phyloP scores from a whole-genome alignment of 2,797 vertebrate species.

The Steatocranus sp. region DNA sequence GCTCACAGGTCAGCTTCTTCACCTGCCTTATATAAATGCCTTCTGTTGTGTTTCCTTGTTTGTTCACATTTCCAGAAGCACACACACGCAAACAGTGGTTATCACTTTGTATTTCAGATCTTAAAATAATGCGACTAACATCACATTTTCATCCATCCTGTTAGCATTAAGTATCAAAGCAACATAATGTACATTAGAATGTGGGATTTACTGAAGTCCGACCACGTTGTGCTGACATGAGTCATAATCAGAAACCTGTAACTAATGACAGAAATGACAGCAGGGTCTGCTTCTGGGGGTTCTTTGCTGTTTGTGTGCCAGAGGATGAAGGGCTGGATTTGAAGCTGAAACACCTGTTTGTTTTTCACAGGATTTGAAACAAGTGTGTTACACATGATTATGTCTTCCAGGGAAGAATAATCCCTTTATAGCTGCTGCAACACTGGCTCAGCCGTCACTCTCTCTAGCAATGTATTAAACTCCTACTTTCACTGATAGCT shows the following conservation, averaged over 20 bases:
- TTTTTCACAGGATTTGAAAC: slow-evolving; percentile 66
- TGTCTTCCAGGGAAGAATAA: slow-evolving; percentile 68
- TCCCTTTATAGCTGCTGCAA: slow-evolving; percentile 62
- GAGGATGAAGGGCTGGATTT: slow-evolving; percentile 30
- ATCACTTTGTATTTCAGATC: background rate
- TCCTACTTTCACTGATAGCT: slow-evolving; percentile 48
- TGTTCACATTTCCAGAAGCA: background rate
- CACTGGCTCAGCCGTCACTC: slow-evolving; percentile 49
- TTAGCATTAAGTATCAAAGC: background rate
- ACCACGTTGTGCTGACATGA: background rate
- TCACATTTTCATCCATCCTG: background rate
- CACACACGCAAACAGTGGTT: background rate
- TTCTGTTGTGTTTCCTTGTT: background rate
- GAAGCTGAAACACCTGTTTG: slow-evolving; percentile 67
- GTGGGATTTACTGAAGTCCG: background rate
- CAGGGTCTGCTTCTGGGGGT: background rate
- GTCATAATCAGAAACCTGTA: background rate
- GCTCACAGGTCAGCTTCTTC: slow-evolving; percentile 64
- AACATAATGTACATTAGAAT: background rate
- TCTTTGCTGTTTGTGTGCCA: background rate
- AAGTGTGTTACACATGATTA: slow-evolving; percentile 71
- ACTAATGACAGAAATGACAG: background rate
- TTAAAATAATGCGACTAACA: background rate
- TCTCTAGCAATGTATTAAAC: slow-evolving; percentile 59
- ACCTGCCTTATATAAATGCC: background rate